Evolutionary conservation across 2,888 invertebrate species (phyloP).

Genomic region (Melolontha melolontha): DNA sequence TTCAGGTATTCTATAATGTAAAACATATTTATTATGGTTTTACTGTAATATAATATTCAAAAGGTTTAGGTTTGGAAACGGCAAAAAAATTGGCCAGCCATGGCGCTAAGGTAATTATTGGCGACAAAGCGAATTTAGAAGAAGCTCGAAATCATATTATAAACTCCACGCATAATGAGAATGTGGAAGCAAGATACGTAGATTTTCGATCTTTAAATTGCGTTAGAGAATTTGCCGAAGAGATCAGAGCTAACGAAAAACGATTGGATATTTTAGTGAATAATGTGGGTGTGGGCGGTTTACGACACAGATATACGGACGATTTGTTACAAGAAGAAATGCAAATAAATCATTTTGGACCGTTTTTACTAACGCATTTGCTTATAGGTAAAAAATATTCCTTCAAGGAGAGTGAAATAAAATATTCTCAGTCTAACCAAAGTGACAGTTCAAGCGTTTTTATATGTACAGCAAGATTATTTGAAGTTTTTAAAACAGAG

Average conservation of each 20-base stretch:
- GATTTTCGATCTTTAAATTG: conserved; percentile 70
- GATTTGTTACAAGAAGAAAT: conserved; percentile 75
- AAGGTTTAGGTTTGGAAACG: conserved; percentile 43
- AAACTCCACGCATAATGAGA: conserved; percentile 57
- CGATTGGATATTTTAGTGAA: conserved; percentile 74
- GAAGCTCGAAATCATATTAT: conserved; percentile 65
- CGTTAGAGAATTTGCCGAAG: conserved; percentile 72
- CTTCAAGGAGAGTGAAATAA: neutral
- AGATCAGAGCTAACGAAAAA: conserved; percentile 67
- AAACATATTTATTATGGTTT: neutral
- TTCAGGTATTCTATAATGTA: conserved; percentile 57
- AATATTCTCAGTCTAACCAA: neutral
- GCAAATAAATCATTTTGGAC: conserved; percentile 79
- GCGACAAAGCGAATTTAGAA: conserved; percentile 36
- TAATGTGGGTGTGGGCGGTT: conserved; percentile 72
- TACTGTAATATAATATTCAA: neutral
- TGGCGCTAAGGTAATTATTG: conserved; percentile 42
- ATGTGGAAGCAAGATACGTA: conserved; percentile 64
- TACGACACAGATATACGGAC: conserved; percentile 65
- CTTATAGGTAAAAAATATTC: conserved; percentile 64
- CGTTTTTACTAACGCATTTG: conserved; percentile 79
- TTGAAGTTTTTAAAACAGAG: too few species aligned
- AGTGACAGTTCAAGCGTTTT: too few species aligned
- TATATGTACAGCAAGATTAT: too few species aligned
- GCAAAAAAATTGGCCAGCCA: conserved; percentile 38